Evolutionary conservation across 2,797 vertebrate genomes (phyloP).

Genomic region (Cyprinella venusta): DNA sequence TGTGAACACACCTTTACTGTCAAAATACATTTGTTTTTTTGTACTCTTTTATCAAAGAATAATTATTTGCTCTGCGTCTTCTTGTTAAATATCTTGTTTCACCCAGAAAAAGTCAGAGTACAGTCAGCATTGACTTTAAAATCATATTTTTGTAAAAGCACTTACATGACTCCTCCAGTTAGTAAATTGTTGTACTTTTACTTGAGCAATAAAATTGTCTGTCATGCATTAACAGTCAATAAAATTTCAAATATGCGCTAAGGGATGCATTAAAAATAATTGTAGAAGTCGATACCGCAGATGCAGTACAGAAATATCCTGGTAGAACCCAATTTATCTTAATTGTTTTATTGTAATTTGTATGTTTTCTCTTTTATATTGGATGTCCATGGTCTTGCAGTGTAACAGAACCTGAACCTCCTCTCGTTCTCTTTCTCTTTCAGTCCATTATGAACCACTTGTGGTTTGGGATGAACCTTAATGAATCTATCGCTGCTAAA

Average conservation of each 20-base stretch:
- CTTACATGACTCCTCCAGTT: neutral
- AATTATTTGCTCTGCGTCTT: neutral
- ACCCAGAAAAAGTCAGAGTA: neutral
- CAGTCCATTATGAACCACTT: constrained; percentile 88
- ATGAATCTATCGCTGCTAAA: constrained; percentile 75
- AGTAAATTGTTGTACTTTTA: no score
- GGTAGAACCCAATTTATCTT: neutral
- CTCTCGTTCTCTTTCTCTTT: constrained; percentile 6
- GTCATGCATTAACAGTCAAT: neutral
- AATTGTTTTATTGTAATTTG: neutral
- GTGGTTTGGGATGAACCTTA: constrained; percentile 85
- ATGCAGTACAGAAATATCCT: neutral
- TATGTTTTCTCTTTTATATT: neutral
- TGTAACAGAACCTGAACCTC: neutral
- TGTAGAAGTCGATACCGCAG: neutral
- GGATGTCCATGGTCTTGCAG: neutral
- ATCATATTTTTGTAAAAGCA: neutral
- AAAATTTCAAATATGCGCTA: neutral
- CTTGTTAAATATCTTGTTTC: neutral
- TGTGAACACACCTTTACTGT: no score
- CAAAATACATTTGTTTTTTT: no score
- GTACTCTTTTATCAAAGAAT: no score
- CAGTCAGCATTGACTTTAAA: neutral
- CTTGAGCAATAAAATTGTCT: neutral
- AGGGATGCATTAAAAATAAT: neutral